Base-by-base conservation (phyloP, 2,113 vertebrate genomes). In the Corythornis madagascariensis region DNA sequence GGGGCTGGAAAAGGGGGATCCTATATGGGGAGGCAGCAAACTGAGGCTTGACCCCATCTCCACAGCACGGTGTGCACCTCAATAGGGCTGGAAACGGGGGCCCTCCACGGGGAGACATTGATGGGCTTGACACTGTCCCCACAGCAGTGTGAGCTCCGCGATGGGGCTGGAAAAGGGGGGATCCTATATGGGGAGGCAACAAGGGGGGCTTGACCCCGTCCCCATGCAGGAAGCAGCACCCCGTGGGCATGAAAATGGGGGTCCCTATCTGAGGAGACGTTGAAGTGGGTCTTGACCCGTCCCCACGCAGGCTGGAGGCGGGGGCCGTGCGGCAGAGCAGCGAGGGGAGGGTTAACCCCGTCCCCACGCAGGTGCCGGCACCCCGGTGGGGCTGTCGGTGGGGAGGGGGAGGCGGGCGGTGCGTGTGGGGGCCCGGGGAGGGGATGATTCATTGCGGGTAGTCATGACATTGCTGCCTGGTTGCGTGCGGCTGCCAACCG, bases 401-500 rank as follows among this genome's bases (percentile, higher is more conserved):
- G 86, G 93, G 86, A 83, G 93, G 93, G 89, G 89, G 93, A 74
- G 82, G 93, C 77, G 82, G 89, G 93, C 82, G 82, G 86, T 89
- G 86, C 69, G 83, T 90, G 93, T 69, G 90, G 93, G 87, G 90
- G 93, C 93, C 60, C 70, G 83, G 90, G 93, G 93, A 82, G 91
- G 91, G 88, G 84, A 88, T 94, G 93, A 93, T 95, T 95, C 91
- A 95, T 86, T 95, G 88, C 76, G 91, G 94, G 88, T 91, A 86
- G 88, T 95, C 94, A 93, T 95, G 94, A 95, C 94, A 95, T 95
- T 95, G 77, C 91, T 93, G 91, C 94, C 94, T 95, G 94, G 75
- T 64, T 93, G 71, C 91, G 71, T 94, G 84, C 48, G 81, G 40
- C 91, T 93, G 94, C 91, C 88, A 95, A 67, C 94, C 89, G 28